Conservation (phyloP, 2,113 vertebrate species). For the Oceanodroma tethys region DNA sequence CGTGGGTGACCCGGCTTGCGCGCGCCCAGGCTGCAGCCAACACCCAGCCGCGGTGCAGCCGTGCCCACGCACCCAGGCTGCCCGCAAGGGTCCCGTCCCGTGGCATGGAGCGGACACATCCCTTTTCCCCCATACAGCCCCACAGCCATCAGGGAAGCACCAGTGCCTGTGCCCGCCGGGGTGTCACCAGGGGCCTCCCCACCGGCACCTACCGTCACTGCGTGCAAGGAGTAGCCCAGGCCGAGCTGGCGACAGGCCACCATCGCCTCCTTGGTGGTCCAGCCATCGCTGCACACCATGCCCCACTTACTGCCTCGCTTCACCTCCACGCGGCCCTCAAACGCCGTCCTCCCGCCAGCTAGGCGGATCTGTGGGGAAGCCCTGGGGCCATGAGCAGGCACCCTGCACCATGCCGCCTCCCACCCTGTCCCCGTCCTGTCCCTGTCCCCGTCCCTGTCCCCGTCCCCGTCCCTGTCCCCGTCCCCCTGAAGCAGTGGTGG, state of each 20-base stretch:
- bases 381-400: conserved; percentile 73
- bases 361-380: conserved; percentile 80
- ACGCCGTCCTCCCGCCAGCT: conserved; percentile 76
- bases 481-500: background rate
- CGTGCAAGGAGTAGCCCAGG: conserved; percentile 87
- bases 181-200: background rate
- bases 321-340: conserved; percentile 86
- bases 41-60: background rate
- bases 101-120: accelerated
- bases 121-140: background rate
- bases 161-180: accelerated
- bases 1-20: accelerated
- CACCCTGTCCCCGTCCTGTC: background rate
- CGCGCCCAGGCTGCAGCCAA: background rate
- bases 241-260: conserved; percentile 87
- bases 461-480: accelerated
- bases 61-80: accelerated
- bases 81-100: background rate
- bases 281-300: conserved; percentile 84
- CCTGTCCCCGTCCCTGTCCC: background rate
- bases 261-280: conserved; percentile 87
- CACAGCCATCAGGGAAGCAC: accelerated
- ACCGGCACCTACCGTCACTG: conserved; percentile 80
- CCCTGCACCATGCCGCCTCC: background rate
- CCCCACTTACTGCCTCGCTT: conserved; percentile 84